These are phyloP conservation scores for Herminia tarsipennalis DNA, from an alignment of 2,888 invertebrate species.

Conservation along the genomic window DNA sequence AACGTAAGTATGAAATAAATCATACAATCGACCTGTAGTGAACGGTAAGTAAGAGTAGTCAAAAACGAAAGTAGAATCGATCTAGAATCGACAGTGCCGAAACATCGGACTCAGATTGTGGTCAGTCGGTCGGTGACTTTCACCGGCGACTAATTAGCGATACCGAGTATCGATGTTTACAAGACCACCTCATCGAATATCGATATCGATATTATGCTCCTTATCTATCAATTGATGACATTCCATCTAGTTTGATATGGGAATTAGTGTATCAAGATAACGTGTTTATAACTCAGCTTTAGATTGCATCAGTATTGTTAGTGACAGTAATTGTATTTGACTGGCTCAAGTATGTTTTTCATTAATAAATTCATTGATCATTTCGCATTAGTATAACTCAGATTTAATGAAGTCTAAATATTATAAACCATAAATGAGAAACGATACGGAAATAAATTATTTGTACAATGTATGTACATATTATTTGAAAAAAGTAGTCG, in stretches of 20 bases:
- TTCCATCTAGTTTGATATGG: constrained; percentile 38
- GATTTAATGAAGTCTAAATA: too few species aligned
- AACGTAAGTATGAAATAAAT: constrained; percentile 62
- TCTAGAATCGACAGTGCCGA: constrained; percentile 81
- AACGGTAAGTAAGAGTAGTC: constrained; percentile 80
- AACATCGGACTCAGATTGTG: constrained; percentile 77
- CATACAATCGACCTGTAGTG: constrained; percentile 64
- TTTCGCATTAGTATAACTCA: too few species aligned
- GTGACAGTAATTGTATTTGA: constrained; percentile 5
- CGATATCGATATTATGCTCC: constrained; percentile 68
- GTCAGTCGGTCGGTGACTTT: constrained; percentile 85
- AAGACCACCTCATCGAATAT: constrained; percentile 60
- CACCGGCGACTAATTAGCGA: constrained; percentile 79
- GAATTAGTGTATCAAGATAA: constrained; percentile 19
- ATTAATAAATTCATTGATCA: too few species aligned
- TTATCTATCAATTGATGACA: constrained; percentile 37
- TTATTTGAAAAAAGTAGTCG: too few species aligned
- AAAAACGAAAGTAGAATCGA: constrained; percentile 85
- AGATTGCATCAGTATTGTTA: constrained; percentile 10
- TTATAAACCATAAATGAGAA: too few species aligned
- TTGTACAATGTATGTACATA: too few species aligned
- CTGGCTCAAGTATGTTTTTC: neutral
- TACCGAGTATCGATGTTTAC: constrained; percentile 72
- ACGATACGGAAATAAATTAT: too few species aligned
- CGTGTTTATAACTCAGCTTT: constrained; percentile 15